Conservation (phyloP, 2,888 invertebrate genomes). For the Hypomecis punctinalis region DNA sequence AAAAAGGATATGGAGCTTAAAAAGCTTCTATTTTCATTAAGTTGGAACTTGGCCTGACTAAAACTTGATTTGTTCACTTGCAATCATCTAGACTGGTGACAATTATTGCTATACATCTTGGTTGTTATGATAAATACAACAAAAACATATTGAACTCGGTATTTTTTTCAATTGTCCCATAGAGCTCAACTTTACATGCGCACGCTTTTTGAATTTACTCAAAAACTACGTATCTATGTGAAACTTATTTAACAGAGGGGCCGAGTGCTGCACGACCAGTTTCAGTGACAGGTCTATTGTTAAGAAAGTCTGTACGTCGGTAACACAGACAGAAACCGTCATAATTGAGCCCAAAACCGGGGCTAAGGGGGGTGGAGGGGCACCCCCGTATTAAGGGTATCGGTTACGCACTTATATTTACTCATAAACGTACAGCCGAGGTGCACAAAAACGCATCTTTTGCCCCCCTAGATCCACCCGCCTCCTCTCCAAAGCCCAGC, state of each 20-base stretch:
- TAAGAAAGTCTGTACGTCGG: conserved; percentile 51
- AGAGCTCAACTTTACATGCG: not conserved
- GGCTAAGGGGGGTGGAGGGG: conserved; percentile 21
- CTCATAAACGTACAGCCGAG: conserved; percentile 74
- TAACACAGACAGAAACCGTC: conserved; percentile 48
- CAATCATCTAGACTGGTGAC: no score
- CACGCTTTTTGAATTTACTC: conserved; percentile 19
- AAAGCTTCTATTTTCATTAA: no score
- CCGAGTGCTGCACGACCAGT: conserved; percentile 15
- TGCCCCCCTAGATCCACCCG: conserved; percentile 54
- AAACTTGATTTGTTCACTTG: no score
- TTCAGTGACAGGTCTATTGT: conserved; percentile 49
- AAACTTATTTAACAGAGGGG: conserved; percentile 37
- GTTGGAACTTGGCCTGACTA: no score
- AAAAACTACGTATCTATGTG: conserved; percentile 29
- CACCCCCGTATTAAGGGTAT: conserved; percentile 58
- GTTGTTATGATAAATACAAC: not conserved
- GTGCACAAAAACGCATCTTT: conserved; percentile 84
- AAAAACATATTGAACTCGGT: not conserved
- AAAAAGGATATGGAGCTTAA: no score
- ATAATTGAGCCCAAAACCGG: conserved; percentile 60
- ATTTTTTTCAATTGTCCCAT: not conserved
- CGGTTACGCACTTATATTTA: conserved; percentile 82
- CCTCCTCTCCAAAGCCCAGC: conserved; percentile 66
- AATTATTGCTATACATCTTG: not conserved